These are phyloP conservation scores for Paramormyrops hopkinsi DNA, from an alignment of 2,797 vertebrate genomes.

Conservation along the genomic window DNA sequence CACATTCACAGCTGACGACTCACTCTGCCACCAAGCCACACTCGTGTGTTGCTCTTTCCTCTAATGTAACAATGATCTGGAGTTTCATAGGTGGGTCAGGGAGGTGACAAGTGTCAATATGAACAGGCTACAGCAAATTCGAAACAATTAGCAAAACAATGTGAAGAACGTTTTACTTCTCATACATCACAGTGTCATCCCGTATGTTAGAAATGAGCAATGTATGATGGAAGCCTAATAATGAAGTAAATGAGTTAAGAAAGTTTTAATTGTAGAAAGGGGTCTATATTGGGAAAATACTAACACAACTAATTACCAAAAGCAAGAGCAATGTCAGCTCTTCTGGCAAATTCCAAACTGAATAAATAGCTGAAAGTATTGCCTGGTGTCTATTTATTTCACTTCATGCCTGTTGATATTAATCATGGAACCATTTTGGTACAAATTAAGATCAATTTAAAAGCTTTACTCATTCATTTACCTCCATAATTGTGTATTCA, in stretches of 20 bases:
- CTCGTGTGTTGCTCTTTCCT: neutral
- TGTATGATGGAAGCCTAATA: neutral
- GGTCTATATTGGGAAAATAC: neutral
- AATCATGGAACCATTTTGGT: neutral
- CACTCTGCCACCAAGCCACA: neutral
- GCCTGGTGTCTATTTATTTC: neutral
- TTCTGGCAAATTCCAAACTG: neutral
- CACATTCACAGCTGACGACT: neutral
- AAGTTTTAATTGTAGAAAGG: neutral
- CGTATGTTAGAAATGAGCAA: neutral
- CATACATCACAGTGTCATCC: neutral
- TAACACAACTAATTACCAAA: neutral
- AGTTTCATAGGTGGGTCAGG: neutral
- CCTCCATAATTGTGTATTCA: neutral
- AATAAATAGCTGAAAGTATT: neutral
- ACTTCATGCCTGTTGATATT: neutral
- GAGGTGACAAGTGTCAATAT: neutral
- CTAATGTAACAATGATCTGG: neutral
- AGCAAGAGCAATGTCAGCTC: neutral
- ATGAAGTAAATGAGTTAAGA: neutral
- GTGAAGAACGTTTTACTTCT: neutral
- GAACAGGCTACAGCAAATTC: neutral
- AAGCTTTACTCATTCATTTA: neutral
- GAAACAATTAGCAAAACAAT: neutral
- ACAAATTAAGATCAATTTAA: neutral